Evolutionary conservation across 2,113 vertebrate species (phyloP).

Genomic region (Colinus virginianus): DNA sequence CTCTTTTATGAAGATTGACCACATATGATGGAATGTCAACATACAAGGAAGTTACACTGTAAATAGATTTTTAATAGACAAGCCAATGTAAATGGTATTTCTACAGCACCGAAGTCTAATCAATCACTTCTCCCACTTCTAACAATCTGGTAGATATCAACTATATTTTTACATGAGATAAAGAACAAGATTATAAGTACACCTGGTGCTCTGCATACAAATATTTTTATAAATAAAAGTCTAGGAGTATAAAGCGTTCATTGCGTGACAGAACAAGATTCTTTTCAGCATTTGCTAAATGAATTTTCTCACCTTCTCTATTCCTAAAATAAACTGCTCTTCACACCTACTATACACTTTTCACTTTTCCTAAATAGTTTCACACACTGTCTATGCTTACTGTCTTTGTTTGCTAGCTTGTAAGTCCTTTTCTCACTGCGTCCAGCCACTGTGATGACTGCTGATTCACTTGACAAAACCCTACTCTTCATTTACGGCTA

Average conservation of each 20-base stretch:
- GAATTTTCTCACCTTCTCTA: conserved; percentile 52
- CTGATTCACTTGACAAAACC: not conserved
- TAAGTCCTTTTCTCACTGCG: not conserved
- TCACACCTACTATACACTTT: conserved; percentile 36
- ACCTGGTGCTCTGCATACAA: not conserved
- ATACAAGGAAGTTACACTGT: not conserved
- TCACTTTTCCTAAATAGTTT: not conserved
- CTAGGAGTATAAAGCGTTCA: not conserved
- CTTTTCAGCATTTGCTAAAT: conserved; percentile 37
- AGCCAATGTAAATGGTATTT: not conserved
- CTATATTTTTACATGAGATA: not conserved
- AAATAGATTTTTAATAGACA: not conserved
- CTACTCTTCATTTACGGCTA: not conserved
- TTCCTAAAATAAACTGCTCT: conserved; percentile 53
- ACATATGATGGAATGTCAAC: not conserved
- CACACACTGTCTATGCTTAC: not conserved
- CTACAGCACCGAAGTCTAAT: not conserved
- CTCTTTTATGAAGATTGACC: not conserved
- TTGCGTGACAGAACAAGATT: conserved; percentile 44
- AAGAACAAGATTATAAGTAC: not conserved
- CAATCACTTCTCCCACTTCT: not conserved
- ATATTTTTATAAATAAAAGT: conserved; percentile 30
- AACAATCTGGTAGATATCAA: not conserved
- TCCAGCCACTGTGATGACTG: not conserved
- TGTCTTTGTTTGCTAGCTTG: not conserved